Evolutionary conservation across 2,797 vertebrate genomes (phyloP).

Genomic region (Sarcoramphus papa): DNA sequence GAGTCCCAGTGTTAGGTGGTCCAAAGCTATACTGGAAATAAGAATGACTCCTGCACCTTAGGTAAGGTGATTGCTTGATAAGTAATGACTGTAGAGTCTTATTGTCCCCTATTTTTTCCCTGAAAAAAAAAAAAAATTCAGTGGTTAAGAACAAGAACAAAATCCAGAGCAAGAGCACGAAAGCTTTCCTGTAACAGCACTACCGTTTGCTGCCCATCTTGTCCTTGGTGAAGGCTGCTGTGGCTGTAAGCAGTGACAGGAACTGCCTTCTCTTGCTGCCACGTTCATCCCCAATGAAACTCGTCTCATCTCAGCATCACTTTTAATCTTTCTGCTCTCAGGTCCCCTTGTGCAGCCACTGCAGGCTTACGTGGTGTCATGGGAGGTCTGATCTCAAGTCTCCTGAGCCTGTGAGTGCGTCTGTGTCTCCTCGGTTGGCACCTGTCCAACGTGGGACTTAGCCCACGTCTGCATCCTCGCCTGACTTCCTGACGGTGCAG

Average conservation of each 20-base stretch:
- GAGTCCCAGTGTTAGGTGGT: neutral
- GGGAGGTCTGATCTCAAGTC: neutral
- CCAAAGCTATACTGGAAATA: neutral
- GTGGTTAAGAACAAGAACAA: neutral
- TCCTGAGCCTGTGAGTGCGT: neutral
- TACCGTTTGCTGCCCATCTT: neutral
- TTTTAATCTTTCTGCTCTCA: neutral
- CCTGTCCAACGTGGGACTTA: neutral
- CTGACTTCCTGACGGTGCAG: rapidly evolving
- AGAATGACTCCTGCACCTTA: neutral
- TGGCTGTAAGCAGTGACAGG: neutral
- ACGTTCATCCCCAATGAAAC: neutral
- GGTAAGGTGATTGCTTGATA: neutral
- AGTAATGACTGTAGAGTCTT: neutral
- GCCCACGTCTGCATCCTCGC: rapidly evolving
- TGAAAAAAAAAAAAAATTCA: neutral
- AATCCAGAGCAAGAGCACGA: neutral
- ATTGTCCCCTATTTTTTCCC: neutral
- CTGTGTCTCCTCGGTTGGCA: rapidly evolving
- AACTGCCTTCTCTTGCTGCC: neutral
- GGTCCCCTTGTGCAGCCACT: neutral
- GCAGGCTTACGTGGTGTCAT: neutral
- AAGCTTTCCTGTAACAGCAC: neutral
- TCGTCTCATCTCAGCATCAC: neutral
- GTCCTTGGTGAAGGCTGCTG: neutral